Evolutionary conservation across 2,113 vertebrate species (phyloP).

Genomic region (Colinus virginianus): DNA sequence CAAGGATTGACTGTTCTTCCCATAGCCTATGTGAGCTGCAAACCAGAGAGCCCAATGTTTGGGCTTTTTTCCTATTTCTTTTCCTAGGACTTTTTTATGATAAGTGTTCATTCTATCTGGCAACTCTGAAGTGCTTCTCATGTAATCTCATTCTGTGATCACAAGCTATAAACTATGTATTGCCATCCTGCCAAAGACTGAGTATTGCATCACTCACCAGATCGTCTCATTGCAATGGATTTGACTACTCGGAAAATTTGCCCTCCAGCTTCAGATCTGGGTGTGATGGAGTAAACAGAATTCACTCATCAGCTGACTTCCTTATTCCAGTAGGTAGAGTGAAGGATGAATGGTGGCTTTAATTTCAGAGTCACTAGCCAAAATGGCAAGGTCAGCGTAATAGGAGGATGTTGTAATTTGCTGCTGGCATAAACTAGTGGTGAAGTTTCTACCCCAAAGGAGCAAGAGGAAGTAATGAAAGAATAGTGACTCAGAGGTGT

Average conservation of each 20-base stretch:
- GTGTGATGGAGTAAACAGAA: constrained; percentile 1
- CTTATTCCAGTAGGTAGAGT: constrained; percentile 2
- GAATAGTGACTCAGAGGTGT: constrained; percentile 36
- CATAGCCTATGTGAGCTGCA: not conserved
- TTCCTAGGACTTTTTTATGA: not conserved
- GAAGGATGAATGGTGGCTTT: constrained; percentile 9
- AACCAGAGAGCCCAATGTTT: not conserved
- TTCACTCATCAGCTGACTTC: constrained; percentile 28
- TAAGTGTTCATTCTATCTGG: not conserved
- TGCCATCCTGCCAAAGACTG: not conserved
- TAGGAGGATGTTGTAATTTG: constrained; percentile 39
- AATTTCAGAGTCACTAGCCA: not conserved
- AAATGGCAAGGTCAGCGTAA: constrained; percentile 29
- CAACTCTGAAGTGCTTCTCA: not conserved
- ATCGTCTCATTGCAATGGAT: not conserved
- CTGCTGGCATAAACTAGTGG: constrained; percentile 9
- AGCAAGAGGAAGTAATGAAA: constrained; percentile 30
- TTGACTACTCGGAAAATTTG: not conserved
- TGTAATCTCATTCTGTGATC: not conserved
- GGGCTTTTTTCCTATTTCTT: not conserved
- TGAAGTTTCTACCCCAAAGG: constrained; percentile 17
- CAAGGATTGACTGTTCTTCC: not conserved
- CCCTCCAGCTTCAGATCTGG: not conserved
- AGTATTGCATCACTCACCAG: not conserved
- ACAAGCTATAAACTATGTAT: not conserved